phyloP scores from a whole-genome alignment of 2,888 invertebrate genomes.

The Salpingus planirostris region DNA sequence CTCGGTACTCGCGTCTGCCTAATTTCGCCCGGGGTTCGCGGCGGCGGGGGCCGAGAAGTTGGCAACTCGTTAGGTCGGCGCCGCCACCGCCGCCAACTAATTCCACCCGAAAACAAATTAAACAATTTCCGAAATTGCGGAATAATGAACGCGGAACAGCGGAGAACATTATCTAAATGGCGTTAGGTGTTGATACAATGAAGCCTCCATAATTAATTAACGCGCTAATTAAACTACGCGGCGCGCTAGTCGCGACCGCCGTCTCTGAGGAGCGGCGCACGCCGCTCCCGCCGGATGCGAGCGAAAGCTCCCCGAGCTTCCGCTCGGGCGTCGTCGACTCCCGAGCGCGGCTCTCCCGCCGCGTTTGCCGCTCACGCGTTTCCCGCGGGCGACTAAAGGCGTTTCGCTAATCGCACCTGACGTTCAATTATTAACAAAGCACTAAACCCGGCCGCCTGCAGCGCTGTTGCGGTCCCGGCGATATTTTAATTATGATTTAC shows the following conservation, averaged over 20 bases:
- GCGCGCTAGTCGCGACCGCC: constrained; percentile 34
- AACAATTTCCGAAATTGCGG: constrained; percentile 28
- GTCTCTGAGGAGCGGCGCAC: constrained; percentile 26
- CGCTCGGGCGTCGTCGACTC: constrained; percentile 26
- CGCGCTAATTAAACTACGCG: constrained; percentile 41
- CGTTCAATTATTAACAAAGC: constrained; percentile 40
- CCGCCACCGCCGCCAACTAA: constrained; percentile 19
- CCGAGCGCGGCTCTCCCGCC: too few relatives aligned
- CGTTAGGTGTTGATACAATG: constrained; percentile 37
- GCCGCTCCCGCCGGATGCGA: constrained; percentile 17
- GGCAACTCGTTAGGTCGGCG: too few relatives aligned
- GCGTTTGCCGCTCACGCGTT: constrained; percentile 28
- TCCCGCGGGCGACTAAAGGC: constrained; percentile 26
- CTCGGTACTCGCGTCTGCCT: too few relatives aligned
- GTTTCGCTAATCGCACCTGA: constrained; percentile 37
- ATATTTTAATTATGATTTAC: constrained; percentile 41
- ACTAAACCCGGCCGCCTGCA: constrained; percentile 31
- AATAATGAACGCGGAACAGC: constrained; percentile 22
- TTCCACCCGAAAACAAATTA: constrained; percentile 33
- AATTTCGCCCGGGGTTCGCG: too few relatives aligned
- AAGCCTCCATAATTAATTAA: constrained; percentile 43
- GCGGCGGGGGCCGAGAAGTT: too few relatives aligned
- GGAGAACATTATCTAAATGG: constrained; percentile 33
- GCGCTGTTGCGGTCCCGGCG: constrained; percentile 32
- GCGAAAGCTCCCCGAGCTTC: constrained; percentile 25